phyloP scores from a whole-genome alignment of 2,888 invertebrate species.

The Spilarctia lutea region DNA sequence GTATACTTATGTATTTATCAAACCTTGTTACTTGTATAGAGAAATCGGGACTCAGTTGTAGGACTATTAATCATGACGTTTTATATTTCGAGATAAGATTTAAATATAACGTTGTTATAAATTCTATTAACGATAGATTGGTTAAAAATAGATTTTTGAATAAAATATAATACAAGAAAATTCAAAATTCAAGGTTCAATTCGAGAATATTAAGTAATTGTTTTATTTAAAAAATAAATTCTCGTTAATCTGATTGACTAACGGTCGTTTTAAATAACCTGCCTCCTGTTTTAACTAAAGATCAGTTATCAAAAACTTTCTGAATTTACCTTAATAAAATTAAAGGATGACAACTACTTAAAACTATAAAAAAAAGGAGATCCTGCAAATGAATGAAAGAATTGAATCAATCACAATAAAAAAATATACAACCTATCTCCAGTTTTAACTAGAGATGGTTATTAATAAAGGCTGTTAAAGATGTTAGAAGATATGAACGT shows the following conservation, averaged over 20 bases:
- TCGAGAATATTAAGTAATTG: background rate
- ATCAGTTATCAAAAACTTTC: too few species aligned
- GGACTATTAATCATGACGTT: background rate
- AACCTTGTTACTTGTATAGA: background rate
- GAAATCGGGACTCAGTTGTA: background rate
- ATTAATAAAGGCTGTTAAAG: background rate
- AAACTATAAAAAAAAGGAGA: too few species aligned
- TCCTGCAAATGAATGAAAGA: too few species aligned
- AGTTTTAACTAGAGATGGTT: too few species aligned
- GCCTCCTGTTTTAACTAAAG: too few species aligned
- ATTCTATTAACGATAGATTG: background rate
- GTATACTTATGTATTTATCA: background rate
- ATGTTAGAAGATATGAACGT: background rate
- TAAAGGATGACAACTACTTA: too few species aligned
- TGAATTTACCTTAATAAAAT: too few species aligned
- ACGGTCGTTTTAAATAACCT: too few species aligned
- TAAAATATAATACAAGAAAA: background rate
- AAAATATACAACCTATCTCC: too few species aligned
- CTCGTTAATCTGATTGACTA: background rate
- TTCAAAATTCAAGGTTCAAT: background rate
- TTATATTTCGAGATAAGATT: background rate
- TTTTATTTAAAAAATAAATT: background rate
- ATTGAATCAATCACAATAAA: too few species aligned
- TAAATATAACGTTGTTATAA: background rate
- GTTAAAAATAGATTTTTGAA: background rate